phyloP scores from a whole-genome alignment of 2,113 vertebrate genomes.

The Ptyas mucosa region DNA sequence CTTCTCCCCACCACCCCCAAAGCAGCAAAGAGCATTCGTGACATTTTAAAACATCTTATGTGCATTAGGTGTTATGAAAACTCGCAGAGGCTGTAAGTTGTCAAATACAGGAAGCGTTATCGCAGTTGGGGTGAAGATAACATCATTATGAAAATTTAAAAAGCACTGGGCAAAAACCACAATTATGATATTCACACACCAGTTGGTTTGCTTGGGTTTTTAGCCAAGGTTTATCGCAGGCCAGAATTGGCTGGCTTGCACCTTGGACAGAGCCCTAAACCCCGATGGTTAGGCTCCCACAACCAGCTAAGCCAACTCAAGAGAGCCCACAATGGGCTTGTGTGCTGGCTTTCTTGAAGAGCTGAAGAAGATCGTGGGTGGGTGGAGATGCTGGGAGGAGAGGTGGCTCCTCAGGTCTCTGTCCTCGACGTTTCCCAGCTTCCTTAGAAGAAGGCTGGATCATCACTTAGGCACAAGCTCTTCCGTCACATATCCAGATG shows the following conservation, averaged over 20 bases:
- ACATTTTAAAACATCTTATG: background rate
- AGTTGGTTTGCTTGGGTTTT: background rate
- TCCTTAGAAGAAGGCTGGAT: background rate
- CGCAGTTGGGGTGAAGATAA: background rate
- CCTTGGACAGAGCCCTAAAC: background rate
- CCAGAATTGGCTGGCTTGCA: background rate
- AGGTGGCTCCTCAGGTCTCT: background rate
- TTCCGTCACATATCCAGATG: accelerated
- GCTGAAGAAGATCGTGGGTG: background rate
- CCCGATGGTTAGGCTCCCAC: background rate
- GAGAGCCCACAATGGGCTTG: background rate
- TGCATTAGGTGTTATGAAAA: background rate
- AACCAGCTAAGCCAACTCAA: background rate
- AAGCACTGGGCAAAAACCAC: background rate
- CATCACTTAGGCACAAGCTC: accelerated
- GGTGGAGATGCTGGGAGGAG: background rate
- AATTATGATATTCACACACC: background rate
- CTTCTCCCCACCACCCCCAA: background rate
- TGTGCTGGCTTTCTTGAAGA: background rate
- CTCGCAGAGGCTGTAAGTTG: background rate
- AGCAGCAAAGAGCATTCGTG: background rate
- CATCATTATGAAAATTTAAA: background rate
- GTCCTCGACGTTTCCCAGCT: background rate
- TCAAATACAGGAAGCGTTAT: background rate
- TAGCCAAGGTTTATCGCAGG: background rate